phyloP scores from a whole-genome alignment of 1,140 invertebrate genomes.

The Lethocerus indicus region DNA sequence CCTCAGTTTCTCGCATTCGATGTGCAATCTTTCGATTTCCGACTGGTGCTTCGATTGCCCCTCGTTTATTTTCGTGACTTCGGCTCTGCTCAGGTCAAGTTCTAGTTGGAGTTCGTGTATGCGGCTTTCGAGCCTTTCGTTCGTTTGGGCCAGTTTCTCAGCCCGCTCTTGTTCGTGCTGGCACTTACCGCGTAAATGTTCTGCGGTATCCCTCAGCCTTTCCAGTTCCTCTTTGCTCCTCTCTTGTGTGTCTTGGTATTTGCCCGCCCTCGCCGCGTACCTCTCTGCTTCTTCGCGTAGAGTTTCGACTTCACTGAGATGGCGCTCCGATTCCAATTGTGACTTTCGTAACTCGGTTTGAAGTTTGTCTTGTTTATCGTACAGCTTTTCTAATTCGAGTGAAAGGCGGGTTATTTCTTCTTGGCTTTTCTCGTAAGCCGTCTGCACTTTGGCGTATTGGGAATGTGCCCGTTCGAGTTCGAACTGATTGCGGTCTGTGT shows the following conservation, averaged over 20 bases:
- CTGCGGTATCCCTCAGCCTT: constrained; percentile 60
- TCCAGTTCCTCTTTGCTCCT: constrained; percentile 62
- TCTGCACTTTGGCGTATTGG: constrained; percentile 65
- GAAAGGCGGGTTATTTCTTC: constrained; percentile 73
- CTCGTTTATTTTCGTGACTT: constrained; percentile 50
- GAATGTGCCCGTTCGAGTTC: constrained; percentile 68
- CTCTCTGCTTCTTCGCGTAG: constrained; percentile 47
- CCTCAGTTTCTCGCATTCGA: constrained; percentile 70
- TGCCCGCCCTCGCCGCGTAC: constrained; percentile 53
- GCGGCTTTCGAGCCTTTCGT: constrained; percentile 48
- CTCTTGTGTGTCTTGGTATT: constrained; percentile 59
- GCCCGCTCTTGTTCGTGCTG: constrained; percentile 70
- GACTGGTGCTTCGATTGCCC: constrained; percentile 57
- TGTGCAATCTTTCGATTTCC: constrained; percentile 59
- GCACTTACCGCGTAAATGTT: constrained; percentile 72
- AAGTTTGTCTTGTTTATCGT: constrained; percentile 74
- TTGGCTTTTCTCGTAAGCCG: constrained; percentile 69
- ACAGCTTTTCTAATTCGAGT: constrained; percentile 76
- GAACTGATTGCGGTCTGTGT: constrained; percentile 68
- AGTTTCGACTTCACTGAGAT: constrained; percentile 47
- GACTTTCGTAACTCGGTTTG: constrained; percentile 65
- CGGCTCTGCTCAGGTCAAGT: constrained; percentile 56
- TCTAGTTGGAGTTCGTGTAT: constrained; percentile 62
- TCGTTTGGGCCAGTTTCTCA: constrained; percentile 32
- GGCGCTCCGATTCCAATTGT: constrained; percentile 53